A percentile compares a stretch with the other conserved stretches of the same genome.
phyloP scores from a whole-genome alignment of 2,113 vertebrate species.

The Actenoides lindsayi region DNA sequence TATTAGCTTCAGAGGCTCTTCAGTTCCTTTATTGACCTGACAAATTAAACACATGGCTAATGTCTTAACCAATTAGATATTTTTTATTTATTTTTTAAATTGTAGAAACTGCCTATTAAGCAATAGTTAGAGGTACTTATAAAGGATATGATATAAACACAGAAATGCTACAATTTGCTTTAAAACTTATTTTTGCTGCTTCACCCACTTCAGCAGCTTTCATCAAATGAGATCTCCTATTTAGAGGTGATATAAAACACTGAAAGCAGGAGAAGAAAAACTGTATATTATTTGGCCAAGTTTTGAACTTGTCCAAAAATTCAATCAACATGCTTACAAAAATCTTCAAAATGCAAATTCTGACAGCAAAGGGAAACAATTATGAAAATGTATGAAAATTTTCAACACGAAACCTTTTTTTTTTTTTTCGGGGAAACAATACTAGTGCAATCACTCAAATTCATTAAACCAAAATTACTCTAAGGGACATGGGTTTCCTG shows the following conservation, averaged over 20 bases:
- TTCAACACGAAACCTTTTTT: not conserved
- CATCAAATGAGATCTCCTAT: not conserved
- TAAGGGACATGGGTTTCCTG: not conserved
- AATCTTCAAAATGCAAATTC: not conserved
- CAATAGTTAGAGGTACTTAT: not conserved
- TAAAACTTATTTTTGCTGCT: not conserved
- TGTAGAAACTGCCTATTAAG: not conserved
- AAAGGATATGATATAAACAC: not conserved
- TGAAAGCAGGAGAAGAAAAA: not conserved
- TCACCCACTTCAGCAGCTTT: not conserved
- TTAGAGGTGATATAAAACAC: not conserved
- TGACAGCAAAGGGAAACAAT: not conserved
- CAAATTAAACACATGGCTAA: not conserved
- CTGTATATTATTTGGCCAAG: not conserved
- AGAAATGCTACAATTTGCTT: not conserved
- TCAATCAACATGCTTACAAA: not conserved
- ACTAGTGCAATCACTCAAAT: not conserved
- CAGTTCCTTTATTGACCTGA: not conserved
- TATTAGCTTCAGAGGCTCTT: not conserved
- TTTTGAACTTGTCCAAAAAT: not conserved
- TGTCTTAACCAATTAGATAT: not conserved
- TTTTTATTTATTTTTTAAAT: not conserved
- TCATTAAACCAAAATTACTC: not conserved
- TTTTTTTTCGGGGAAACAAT: not conserved
- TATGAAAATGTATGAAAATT: not conserved